These are phyloP conservation scores for Drosophila repletoides DNA, from an alignment of 1,140 invertebrate genomes.

Conservation along the genomic window DNA sequence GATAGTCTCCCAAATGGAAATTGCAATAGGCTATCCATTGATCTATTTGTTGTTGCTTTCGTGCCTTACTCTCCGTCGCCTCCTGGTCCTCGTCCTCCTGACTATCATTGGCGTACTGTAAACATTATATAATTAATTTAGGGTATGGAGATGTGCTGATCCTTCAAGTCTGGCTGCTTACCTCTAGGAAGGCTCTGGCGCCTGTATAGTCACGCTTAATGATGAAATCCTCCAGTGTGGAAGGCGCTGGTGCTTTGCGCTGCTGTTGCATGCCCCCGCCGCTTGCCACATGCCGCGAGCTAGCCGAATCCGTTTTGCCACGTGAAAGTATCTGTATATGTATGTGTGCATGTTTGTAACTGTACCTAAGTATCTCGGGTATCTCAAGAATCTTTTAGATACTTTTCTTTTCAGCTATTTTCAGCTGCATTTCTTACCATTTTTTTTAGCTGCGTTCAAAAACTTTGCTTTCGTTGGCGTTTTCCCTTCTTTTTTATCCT, in stretches of 20 bases:
- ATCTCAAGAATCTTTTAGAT: constrained; percentile 39
- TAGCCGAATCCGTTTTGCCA: constrained; percentile 86
- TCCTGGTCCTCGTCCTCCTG: constrained; percentile 84
- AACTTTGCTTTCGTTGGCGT: constrained; percentile 6
- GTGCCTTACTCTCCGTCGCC: constrained; percentile 83
- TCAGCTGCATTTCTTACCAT: constrained; percentile 64
- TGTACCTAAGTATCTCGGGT: constrained; percentile 26
- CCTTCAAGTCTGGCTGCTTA: constrained; percentile 30
- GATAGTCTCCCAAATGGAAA: constrained; percentile 97
- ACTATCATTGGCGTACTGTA: constrained; percentile 77
- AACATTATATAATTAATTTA: neutral
- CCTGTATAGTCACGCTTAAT: constrained; percentile 95
- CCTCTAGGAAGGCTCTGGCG: constrained; percentile 95
- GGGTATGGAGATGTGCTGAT: neutral
- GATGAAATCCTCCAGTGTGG: constrained; percentile 95
- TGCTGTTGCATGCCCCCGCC: constrained; percentile 49
- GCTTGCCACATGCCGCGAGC: constrained; percentile 79
- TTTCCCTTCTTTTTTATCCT: constrained; percentile 11
- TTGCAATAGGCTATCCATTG: constrained; percentile 97
- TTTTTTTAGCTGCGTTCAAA: constrained; percentile 19
- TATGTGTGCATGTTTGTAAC: neutral
- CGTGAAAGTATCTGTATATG: constrained; percentile 87
- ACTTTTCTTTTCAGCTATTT: constrained; percentile 20
- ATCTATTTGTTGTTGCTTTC: constrained; percentile 85
- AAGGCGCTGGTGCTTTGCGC: constrained; percentile 83